Percentiles rank a stretch among this genome's conserved stretches.
phyloP scores from a whole-genome alignment of 2,113 vertebrate genomes.

The Barnardius zonarius region DNA sequence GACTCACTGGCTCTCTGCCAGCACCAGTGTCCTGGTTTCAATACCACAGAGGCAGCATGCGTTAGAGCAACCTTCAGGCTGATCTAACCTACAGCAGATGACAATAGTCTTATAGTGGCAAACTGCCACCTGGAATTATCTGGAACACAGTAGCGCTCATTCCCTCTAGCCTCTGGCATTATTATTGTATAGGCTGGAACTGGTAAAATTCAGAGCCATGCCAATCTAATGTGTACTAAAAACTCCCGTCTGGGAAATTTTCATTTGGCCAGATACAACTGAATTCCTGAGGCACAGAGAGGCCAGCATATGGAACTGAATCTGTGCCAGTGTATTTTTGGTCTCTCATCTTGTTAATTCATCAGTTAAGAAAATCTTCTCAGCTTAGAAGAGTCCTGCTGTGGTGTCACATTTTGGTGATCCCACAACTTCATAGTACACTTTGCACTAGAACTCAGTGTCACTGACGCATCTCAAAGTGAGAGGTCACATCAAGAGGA shows the following conservation, averaged over 20 bases:
- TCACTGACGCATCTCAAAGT: conserved; percentile 55
- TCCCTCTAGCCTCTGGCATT: not conserved
- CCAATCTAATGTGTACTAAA: not conserved
- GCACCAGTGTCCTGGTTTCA: not conserved
- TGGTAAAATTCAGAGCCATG: not conserved
- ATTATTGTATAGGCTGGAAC: not conserved
- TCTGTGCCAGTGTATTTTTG: conserved; percentile 27
- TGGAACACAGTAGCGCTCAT: not conserved
- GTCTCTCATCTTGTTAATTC: conserved; percentile 46
- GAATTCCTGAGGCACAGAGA: conserved; percentile 13
- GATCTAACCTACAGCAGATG: not conserved
- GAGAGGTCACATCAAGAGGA: conserved; percentile 60
- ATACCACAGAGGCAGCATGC: not conserved
- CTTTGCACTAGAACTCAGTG: conserved; percentile 51
- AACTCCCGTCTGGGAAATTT: not conserved
- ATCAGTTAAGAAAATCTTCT: conserved; percentile 48
- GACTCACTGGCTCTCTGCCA: not conserved
- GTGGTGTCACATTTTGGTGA: conserved; percentile 4
- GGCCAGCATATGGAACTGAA: conserved; percentile 2
- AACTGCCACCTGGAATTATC: not conserved
- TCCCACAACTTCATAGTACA: conserved; percentile 4
- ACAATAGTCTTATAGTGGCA: not conserved
- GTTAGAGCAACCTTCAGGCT: not conserved
- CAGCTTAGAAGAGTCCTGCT: not conserved
- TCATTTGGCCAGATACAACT: conserved; percentile 1